phyloP scores from a whole-genome alignment of 2,797 vertebrate species.

The Notolepis coatsorum region DNA sequence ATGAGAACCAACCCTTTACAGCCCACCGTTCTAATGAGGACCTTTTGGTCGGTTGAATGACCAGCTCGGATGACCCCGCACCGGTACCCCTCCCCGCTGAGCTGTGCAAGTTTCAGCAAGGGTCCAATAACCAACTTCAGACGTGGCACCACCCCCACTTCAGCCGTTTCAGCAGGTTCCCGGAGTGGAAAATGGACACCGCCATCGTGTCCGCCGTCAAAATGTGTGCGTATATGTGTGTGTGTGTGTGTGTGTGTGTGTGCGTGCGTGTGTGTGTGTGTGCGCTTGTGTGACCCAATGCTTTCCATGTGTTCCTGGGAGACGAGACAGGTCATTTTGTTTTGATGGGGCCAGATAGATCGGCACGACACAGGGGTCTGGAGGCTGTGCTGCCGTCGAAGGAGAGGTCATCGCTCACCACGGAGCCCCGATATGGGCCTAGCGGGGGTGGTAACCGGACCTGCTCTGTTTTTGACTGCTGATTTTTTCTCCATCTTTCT shows the following conservation, averaged over 20 bases:
- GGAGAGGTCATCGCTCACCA: constrained; percentile 50
- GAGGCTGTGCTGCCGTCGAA: constrained; percentile 31
- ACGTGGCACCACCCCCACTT: no score
- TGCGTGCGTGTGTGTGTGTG: neutral
- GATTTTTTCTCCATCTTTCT: constrained; percentile 45
- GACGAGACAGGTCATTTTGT: constrained; percentile 55
- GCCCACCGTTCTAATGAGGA: no score
- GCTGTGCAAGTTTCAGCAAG: no score
- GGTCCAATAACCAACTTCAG: no score
- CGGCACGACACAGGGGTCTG: constrained; percentile 34
- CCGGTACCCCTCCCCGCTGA: no score
- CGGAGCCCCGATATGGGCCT: constrained; percentile 53
- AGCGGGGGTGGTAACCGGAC: constrained; percentile 46
- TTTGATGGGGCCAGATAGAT: constrained; percentile 68
- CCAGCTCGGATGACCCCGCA: no score
- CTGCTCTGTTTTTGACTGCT: constrained; percentile 47
- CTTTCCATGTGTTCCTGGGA: constrained; percentile 66
- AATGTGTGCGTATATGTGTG: neutral
- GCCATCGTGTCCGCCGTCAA: no score
- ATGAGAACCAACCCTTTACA: no score
- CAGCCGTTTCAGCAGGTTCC: no score
- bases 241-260: neutral
- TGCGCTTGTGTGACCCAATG: constrained; percentile 46
- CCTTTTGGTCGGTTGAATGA: no score
- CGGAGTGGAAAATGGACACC: no score